These are phyloP conservation scores for Procambarus virginalis DNA, from an alignment of 1,140 invertebrate species.

Conservation along the genomic window DNA sequence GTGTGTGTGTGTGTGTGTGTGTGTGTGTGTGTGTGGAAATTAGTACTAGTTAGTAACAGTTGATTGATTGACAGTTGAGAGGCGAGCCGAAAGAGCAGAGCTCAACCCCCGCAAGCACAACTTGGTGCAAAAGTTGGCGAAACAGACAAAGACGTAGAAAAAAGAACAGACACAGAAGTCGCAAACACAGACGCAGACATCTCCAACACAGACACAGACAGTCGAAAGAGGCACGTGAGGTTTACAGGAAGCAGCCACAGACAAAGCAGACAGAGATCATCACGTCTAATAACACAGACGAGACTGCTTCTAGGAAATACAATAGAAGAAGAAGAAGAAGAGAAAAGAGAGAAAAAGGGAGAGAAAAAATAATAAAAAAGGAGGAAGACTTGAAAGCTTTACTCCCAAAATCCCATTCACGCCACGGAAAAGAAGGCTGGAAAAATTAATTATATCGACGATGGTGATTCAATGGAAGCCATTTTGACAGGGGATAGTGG, in stretches of 20 bases:
- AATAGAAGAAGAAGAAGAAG: too few relatives aligned
- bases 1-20: too few relatives aligned
- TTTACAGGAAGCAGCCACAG: too few relatives aligned
- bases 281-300: too few relatives aligned
- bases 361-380: not conserved
- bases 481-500: constrained; percentile 67
- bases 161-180: constrained; percentile 20
- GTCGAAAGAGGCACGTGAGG: too few relatives aligned
- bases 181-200: not conserved
- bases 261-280: too few relatives aligned
- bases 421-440: constrained; percentile 62
- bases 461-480: constrained; percentile 67
- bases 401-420: constrained; percentile 65
- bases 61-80: too few relatives aligned
- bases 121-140: not conserved
- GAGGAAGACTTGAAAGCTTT: constrained; percentile 48
- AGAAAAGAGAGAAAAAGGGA: not conserved
- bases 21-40: too few relatives aligned
- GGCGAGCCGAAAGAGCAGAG: too few relatives aligned
- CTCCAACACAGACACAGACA: not conserved
- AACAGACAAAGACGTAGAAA: constrained; percentile 14
- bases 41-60: too few relatives aligned
- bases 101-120: too few relatives aligned
- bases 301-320: too few relatives aligned
- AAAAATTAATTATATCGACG: constrained; percentile 68